Evolutionary conservation across 2,797 vertebrate genomes (phyloP), one percentile per base, ranked within the genome.

Genomic region (Urosaurus nigricauda): DNA sequence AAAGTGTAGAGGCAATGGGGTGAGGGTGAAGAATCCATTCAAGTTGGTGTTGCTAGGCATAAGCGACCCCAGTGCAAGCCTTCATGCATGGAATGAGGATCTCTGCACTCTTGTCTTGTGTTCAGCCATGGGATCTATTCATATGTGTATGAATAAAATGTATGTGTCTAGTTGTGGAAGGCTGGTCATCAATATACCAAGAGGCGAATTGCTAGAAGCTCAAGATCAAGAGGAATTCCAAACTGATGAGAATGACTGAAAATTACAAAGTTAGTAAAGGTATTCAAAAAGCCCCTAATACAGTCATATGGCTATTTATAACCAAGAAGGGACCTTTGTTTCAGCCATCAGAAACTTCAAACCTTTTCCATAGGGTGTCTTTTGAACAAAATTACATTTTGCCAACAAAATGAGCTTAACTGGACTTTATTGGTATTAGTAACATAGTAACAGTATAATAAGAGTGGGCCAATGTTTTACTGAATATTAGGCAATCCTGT

Each of bases 181-280:
- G 65, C 24, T 43, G 51, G 26, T 80, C 56, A 94, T 84, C 87
- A 5, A 5, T 65, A 82, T 90, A 90, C 80, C 9, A 1, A 70
- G 86, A 85, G 21, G 21, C 65, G 87, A 37, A 40, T 87, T 92
- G 84, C 32, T 88, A n/a, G 65, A 90, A 92, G 89, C 75, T 43
- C 86, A 92, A 91, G 70, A 93, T 87, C 35, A 88, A 93, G 88
- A 89, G 90, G 80, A 68, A 85, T 91, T 87, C 2, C 58, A 78
- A 88, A 82, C 77, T 84, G 6, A 60, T 91, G 93, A 63, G 94
- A 93, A 93, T 87, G 83, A 79, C 53, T 91, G 79, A 90, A 92
- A 87, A 89, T 17, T 87, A 88, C 83, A 89, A 81, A 93, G 87
- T 93, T 90, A 93, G 87, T 90, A 92, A 86, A 43, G 85, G 88